A percentile compares a stretch with the other conserved stretches of the same genome.
These are phyloP conservation scores for Sympetrum striolatum DNA, from an alignment of 2,888 invertebrate species.

Conservation along the genomic window DNA sequence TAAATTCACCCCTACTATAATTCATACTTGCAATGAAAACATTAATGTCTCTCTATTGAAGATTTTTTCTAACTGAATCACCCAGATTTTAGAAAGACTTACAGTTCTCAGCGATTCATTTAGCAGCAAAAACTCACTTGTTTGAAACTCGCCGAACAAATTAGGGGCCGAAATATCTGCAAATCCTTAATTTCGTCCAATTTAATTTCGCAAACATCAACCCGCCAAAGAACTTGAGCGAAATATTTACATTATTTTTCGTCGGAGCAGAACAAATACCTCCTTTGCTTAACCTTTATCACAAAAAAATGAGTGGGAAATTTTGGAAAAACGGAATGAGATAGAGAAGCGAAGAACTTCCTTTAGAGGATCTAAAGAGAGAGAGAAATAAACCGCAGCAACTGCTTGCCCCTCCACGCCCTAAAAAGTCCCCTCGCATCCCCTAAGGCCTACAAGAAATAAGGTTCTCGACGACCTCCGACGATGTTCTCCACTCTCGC, in stretches of 20 bases:
- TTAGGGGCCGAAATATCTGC: too few relatives aligned
- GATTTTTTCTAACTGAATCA: too few relatives aligned
- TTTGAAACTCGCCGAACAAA: background rate
- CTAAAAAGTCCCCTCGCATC: background rate
- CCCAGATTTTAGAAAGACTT: too few relatives aligned
- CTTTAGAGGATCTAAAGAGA: conserved; percentile 6
- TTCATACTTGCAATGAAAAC: too few relatives aligned
- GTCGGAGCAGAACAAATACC: background rate
- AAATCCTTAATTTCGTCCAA: background rate
- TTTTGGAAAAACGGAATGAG: conserved; percentile 1
- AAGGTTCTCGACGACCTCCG: conserved; percentile 37
- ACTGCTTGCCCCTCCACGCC: background rate
- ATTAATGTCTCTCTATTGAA: too few relatives aligned
- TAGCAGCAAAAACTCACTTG: background rate
- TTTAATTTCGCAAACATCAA: background rate
- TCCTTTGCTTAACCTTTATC: background rate
- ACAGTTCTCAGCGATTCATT: too few relatives aligned
- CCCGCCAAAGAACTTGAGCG: background rate
- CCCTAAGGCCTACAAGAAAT: conserved; percentile 23
- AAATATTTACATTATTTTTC: background rate
- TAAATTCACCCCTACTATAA: too few relatives aligned
- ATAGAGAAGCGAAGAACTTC: conserved; percentile 38
- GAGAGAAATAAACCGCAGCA: conserved; percentile 13
- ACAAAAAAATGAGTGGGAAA: background rate
- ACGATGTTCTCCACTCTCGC: conserved; percentile 35